Conservation (phyloP, 1,140 invertebrate species). For the Bombus cullumanus region DNA sequence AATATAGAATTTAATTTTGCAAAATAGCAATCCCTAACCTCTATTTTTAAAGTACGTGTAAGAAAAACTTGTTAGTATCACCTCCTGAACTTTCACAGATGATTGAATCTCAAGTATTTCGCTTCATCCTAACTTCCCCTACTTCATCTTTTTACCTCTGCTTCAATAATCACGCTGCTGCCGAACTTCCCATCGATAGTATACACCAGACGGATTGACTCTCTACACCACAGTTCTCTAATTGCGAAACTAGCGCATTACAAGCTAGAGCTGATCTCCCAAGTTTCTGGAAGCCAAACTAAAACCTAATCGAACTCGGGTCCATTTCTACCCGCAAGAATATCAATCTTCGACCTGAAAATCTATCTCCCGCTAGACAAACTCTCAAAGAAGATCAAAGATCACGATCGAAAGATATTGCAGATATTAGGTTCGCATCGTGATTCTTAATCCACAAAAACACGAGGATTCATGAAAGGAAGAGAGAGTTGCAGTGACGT, state of each 20-base stretch:
- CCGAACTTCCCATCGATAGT: background rate
- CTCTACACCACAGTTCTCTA: background rate
- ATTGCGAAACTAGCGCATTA: background rate
- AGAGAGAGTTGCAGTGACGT: background rate
- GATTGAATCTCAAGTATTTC: too few relatives aligned
- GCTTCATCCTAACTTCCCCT: too few relatives aligned
- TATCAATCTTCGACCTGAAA: background rate
- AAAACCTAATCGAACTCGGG: background rate
- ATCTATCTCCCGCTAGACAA: background rate
- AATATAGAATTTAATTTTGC: too few relatives aligned
- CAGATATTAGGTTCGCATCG: background rate
- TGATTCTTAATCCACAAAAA: slow-evolving; percentile 17
- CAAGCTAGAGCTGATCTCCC: background rate
- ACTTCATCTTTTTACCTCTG: too few relatives aligned
- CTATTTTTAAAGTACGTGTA: too few relatives aligned
- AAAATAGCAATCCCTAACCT: too few relatives aligned
- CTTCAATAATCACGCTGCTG: background rate
- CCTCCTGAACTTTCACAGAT: too few relatives aligned
- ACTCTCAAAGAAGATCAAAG: background rate
- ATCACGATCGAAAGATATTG: background rate
- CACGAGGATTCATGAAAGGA: background rate
- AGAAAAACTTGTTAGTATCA: too few relatives aligned
- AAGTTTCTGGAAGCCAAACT: background rate
- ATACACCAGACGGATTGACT: background rate
- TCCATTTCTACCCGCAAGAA: background rate